Conservation (phyloP, 2,888 invertebrate genomes). For the Platycheirus rosarum region DNA sequence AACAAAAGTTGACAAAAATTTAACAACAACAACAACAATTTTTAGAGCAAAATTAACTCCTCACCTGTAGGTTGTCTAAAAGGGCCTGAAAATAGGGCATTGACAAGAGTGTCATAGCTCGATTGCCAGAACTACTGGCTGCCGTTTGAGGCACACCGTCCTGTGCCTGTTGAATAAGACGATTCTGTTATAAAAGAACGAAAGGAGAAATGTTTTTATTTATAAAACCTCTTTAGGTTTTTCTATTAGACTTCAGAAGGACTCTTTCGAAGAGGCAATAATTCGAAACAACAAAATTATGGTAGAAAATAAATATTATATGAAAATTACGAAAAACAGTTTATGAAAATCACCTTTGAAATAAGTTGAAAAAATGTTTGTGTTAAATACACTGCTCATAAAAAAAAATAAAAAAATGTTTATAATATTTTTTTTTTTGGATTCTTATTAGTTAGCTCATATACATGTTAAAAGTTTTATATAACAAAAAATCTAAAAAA, state of each 20-base stretch:
- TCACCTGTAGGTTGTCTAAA: conserved; percentile 89
- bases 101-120: conserved; percentile 80
- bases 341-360: conserved; percentile 2
- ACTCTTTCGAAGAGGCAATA: background rate
- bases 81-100: conserved; percentile 88
- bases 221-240: background rate
- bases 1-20: conserved; percentile 38
- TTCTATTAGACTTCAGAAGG: too few species aligned
- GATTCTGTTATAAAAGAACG: conserved; percentile 78
- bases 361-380: background rate
- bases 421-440: too few species aligned
- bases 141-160: conserved; percentile 81
- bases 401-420: background rate
- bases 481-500: too few species aligned
- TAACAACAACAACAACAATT: conserved; percentile 63
- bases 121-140: conserved; percentile 82
- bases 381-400: conserved; percentile 8
- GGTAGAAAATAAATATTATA: background rate
- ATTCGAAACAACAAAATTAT: background rate
- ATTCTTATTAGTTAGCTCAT: too few species aligned
- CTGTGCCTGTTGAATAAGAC: conserved; percentile 81
- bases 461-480: too few species aligned
- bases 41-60: conserved; percentile 77
- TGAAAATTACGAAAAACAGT: background rate
- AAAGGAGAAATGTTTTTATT: conserved; percentile 19